phyloP scores from a whole-genome alignment of 2,888 invertebrate genomes.

The Polydrusus cervinus region DNA sequence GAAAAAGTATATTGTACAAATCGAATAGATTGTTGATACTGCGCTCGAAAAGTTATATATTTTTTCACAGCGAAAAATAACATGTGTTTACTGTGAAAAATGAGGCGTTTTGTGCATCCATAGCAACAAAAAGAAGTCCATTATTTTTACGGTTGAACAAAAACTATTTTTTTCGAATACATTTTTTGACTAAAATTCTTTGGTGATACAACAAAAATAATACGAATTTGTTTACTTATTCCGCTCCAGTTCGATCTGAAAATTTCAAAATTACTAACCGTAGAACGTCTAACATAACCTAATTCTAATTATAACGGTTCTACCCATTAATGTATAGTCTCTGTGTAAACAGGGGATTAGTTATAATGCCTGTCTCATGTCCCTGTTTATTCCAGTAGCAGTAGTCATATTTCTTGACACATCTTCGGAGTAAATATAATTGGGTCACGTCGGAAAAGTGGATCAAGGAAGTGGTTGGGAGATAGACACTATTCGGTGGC shows the following conservation, averaged over 20 bases:
- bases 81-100: no score
- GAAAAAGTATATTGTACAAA: no score
- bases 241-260: no score
- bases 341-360: conserved; percentile 6
- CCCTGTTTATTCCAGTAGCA: conserved; percentile 2
- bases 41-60: no score
- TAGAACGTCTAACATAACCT: neutral
- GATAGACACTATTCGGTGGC: conserved; percentile 1
- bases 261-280: neutral
- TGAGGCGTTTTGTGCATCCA: no score
- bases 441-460: conserved; percentile 19
- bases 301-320: neutral
- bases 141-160: no score
- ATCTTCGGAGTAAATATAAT: conserved; percentile 13
- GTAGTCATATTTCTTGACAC: conserved; percentile 15
- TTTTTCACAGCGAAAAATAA: no score
- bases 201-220: neutral
- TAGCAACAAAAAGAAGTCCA: no score
- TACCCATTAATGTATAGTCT: conserved; percentile 2
- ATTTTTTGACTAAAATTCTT: no score
- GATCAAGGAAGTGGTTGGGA: conserved; percentile 16
- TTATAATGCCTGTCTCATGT: neutral
- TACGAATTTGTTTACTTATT: neutral
- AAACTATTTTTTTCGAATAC: no score
- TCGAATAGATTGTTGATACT: no score